These are phyloP conservation scores for Alouatta palliata DNA, from an alignment of 2,113 vertebrate species.

Conservation along the genomic window DNA sequence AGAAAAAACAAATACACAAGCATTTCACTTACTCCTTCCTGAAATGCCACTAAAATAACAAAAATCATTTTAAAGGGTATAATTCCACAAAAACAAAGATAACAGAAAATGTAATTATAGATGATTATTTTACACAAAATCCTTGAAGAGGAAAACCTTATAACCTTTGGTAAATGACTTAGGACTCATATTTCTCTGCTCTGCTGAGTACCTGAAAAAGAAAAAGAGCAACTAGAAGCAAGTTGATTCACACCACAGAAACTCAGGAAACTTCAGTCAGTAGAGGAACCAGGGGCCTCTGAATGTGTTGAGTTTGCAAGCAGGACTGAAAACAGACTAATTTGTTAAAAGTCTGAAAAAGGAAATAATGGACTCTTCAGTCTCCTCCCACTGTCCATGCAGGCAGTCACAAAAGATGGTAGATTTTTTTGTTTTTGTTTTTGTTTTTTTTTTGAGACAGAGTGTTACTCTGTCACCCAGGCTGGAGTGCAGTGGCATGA, in stretches of 20 bases:
- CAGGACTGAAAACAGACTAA: not conserved
- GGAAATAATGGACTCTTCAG: not conserved
- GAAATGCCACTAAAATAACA: constrained; percentile 2
- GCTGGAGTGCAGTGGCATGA: too few relatives aligned
- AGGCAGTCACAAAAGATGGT: not conserved
- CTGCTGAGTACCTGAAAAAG: not conserved
- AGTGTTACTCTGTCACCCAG: too few relatives aligned
- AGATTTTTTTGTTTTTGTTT: not conserved
- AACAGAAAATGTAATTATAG: not conserved
- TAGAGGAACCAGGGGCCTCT: not conserved
- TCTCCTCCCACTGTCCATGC: not conserved
- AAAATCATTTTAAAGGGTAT: not conserved
- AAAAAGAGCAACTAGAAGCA: not conserved
- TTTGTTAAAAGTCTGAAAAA: not conserved
- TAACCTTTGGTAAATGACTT: not conserved
- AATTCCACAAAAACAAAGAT: not conserved
- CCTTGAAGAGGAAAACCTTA: not conserved
- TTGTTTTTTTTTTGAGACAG: too few relatives aligned
- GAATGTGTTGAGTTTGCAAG: not conserved
- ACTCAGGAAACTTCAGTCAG: not conserved
- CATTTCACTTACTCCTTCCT: not conserved
- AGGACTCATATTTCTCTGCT: not conserved
- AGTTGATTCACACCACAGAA: not conserved
- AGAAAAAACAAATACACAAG: not conserved
- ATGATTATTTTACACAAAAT: not conserved